A percentile compares a stretch with the other conserved stretches of the same genome.
Conservation (phyloP, 2,888 invertebrate species). For the Galerucella pusilla region DNA sequence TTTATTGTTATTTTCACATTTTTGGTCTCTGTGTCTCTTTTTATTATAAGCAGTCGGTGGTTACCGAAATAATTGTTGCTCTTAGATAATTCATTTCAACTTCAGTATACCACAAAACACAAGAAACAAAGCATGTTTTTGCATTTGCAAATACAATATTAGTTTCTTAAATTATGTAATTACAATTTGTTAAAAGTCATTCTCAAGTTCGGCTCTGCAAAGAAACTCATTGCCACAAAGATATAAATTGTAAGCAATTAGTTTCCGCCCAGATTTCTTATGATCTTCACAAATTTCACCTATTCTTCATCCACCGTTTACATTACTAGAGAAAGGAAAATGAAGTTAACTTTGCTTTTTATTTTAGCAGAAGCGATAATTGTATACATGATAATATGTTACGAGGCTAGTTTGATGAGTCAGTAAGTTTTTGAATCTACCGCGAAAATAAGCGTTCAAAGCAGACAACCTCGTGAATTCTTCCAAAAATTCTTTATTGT, state of each 20-base stretch:
- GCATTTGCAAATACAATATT: neutral
- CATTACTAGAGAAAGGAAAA: constrained; percentile 27
- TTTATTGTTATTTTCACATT: too few relatives aligned
- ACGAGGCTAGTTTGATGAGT: too few relatives aligned
- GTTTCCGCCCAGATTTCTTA: constrained; percentile 38
- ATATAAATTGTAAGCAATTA: constrained; percentile 33
- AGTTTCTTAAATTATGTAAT: neutral
- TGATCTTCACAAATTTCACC: constrained; percentile 33
- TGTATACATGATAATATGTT: too few relatives aligned
- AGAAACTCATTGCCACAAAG: constrained; percentile 33
- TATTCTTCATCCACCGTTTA: constrained; percentile 31
- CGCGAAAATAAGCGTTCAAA: too few relatives aligned
- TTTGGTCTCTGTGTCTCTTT: too few relatives aligned
- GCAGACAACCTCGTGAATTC: too few relatives aligned
- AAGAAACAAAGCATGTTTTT: neutral
- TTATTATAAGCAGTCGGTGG: too few relatives aligned
- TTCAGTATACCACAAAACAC: too few relatives aligned
- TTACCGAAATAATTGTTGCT: too few relatives aligned
- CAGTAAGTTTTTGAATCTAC: too few relatives aligned
- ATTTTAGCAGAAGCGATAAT: neutral
- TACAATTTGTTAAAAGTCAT: neutral
- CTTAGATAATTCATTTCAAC: too few relatives aligned
- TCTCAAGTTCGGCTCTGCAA: constrained; percentile 19
- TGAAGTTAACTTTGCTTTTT: constrained; percentile 16
- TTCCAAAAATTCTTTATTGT: too few relatives aligned